A percentile compares a stretch with the other conserved stretches of the same genome.
Conservation (phyloP, 2,888 invertebrate genomes). For the Drosophila mimetica region DNA sequence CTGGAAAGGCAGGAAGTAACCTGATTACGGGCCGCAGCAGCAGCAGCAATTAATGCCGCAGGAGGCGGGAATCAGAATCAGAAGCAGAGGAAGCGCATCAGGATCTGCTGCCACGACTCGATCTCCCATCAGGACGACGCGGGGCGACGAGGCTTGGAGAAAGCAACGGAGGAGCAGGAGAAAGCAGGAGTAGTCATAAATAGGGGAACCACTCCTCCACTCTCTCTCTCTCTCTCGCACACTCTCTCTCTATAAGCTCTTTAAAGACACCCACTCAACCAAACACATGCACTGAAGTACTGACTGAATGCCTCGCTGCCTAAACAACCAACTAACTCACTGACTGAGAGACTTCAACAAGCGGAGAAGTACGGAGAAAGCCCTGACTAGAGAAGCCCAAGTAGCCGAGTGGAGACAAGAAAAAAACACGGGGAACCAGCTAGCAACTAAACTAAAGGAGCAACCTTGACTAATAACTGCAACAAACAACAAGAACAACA, state of each 20-base stretch:
- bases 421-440: constrained; percentile 22
- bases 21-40: constrained; percentile 38
- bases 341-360: constrained; percentile 69
- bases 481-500: constrained; percentile 50
- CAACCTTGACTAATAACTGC: constrained; percentile 52
- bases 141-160: constrained; percentile 5
- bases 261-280: constrained; percentile 15
- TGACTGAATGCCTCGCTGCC: constrained; percentile 78
- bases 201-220: constrained; percentile 12
- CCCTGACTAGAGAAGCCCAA: constrained; percentile 25
- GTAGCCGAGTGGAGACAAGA: constrained; percentile 10
- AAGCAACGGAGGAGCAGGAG: constrained; percentile 9
- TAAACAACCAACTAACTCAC: constrained; percentile 75
- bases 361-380: constrained; percentile 25
- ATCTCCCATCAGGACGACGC: constrained; percentile 11
- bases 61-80: constrained; percentile 1
- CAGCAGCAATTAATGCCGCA: constrained; percentile 20
- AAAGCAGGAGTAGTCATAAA: constrained; percentile 1
- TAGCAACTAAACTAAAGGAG: constrained; percentile 39
- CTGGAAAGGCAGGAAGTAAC: constrained; percentile 44
- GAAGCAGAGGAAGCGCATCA: constrained; percentile 15
- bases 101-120: constrained; percentile 42
- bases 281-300: constrained; percentile 71
- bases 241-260: constrained; percentile 7
- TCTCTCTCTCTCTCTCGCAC: constrained; percentile 1